Percentiles rank a stretch among this genome's conserved stretches.
Evolutionary conservation across 2,797 vertebrate species (phyloP).

Genomic region (Pipistrellus nathusii): DNA sequence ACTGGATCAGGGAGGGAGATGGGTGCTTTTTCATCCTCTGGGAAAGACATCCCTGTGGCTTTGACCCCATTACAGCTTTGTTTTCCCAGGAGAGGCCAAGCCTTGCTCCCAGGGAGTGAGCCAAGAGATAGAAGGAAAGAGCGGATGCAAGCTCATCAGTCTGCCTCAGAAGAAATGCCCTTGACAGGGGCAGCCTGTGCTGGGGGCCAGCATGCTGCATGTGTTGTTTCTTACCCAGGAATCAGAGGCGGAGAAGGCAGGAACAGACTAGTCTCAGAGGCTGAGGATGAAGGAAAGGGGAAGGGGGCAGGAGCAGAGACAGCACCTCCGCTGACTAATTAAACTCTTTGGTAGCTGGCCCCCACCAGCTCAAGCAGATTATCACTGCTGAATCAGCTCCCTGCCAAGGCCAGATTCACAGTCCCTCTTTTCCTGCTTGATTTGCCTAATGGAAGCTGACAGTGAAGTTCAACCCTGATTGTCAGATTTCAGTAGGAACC

Average conservation of each 20-base stretch:
- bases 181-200: not conserved
- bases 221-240: not conserved
- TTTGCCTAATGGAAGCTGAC: constrained; percentile 89
- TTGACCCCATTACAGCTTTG: not conserved
- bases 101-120: not conserved
- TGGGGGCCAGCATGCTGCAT: too few species aligned
- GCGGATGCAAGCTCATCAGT: rapidly evolving
- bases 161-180: not conserved
- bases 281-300: not conserved
- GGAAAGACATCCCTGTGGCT: not conserved
- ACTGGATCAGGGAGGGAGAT: not conserved
- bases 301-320: not conserved
- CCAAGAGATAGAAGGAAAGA: not conserved
- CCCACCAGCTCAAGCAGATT: not conserved
- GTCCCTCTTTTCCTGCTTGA: constrained; percentile 74
- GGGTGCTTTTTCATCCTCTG: not conserved
- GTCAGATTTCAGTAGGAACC: constrained; percentile 86
- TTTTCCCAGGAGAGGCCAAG: not conserved
- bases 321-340: constrained; percentile 29
- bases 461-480: constrained; percentile 86
- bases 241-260: not conserved
- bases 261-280: not conserved
- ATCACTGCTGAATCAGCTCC: constrained; percentile 82
- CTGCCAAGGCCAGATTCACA: constrained; percentile 72
- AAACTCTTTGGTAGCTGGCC: constrained; percentile 60